Evolutionary conservation across 2,888 invertebrate species (phyloP).

Genomic region (Plagiodera versicolora): DNA sequence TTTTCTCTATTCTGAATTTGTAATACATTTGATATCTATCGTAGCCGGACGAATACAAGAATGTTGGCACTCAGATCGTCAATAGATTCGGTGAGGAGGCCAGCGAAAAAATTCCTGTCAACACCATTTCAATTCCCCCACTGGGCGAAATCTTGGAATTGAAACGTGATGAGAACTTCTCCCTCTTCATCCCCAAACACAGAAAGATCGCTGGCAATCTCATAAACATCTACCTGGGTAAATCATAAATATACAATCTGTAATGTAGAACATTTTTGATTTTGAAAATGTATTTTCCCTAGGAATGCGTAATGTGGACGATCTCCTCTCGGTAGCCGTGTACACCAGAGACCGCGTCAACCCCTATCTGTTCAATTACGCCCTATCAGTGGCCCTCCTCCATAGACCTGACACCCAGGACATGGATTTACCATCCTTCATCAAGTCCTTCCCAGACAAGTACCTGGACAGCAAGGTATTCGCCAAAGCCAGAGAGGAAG

Average conservation of each 20-base stretch:
- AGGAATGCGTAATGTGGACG: conserved; percentile 62
- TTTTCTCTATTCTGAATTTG: too few species aligned
- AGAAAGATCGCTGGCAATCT: conserved; percentile 70
- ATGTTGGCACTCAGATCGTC: conserved; percentile 62
- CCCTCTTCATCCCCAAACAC: conserved; percentile 73
- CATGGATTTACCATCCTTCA: conserved; percentile 71
- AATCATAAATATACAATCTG: neutral
- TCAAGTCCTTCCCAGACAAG: conserved; percentile 80
- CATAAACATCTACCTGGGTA: conserved; percentile 69
- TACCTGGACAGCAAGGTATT: conserved; percentile 77
- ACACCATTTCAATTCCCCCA: conserved; percentile 59
- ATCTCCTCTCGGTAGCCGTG: conserved; percentile 70
- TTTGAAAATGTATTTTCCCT: neutral
- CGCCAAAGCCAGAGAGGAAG: conserved; percentile 68
- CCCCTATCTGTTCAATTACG: conserved; percentile 79
- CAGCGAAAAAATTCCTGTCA: conserved; percentile 59
- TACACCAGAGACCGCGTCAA: conserved; percentile 75
- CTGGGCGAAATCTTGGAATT: conserved; percentile 62
- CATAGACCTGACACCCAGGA: conserved; percentile 74
- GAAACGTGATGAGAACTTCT: conserved; percentile 67
- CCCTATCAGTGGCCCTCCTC: conserved; percentile 72
- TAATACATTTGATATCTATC: too few species aligned
- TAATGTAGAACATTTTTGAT: too few species aligned
- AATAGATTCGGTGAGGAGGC: conserved; percentile 62
- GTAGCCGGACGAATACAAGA: conserved; percentile 60